Evolutionary conservation across 2,888 invertebrate species (phyloP), one percentile per base, ranked within the genome.

Genomic region (Spilosoma lubricipeda): DNA sequence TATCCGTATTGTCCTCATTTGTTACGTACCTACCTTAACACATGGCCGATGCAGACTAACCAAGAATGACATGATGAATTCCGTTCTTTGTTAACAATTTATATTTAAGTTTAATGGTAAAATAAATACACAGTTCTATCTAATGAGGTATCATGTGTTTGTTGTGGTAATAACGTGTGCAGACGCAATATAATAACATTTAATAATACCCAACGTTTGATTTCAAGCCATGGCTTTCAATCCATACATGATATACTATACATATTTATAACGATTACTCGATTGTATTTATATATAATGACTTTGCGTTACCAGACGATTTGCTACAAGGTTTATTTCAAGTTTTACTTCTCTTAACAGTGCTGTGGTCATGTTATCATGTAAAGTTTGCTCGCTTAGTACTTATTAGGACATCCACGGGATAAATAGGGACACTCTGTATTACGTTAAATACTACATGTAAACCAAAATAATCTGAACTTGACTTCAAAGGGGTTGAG

Each of bases 1-100:
- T 89, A 93, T 92, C 91, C 90, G 89, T 89, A 90, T 87, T 89
- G 91, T 91, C 85, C 90, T 87, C 90, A 86, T 88, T 85, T 74
- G 67, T 77, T 85, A 81, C 78, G 78, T 74, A 75, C 69, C 75
- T 75, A 70, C 52, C 66, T 77, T 67, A 71, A 71, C 63, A 70
- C 71, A 73, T 73, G 13, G 36, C 56, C 72, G 76, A 71, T 85
- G 85, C 81, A 83, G 33, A 45, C 67, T 59, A 33, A 71, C 13
- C 63, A 77, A 76, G 67, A 63, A 63, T 18, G 30, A 63, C 18
- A 18, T 18, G 18, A 30, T n/a, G 30, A 30, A 63, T 63, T 30
- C 1, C 7, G 18, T 63, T 30, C 27, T 63, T 63, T 63, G 63
- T 63, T 63, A 18, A 63, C 63, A 7, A 30, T 63, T 30, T 30